Conservation (phyloP, 2,797 vertebrate species). For the Sarcoramphus papa region DNA sequence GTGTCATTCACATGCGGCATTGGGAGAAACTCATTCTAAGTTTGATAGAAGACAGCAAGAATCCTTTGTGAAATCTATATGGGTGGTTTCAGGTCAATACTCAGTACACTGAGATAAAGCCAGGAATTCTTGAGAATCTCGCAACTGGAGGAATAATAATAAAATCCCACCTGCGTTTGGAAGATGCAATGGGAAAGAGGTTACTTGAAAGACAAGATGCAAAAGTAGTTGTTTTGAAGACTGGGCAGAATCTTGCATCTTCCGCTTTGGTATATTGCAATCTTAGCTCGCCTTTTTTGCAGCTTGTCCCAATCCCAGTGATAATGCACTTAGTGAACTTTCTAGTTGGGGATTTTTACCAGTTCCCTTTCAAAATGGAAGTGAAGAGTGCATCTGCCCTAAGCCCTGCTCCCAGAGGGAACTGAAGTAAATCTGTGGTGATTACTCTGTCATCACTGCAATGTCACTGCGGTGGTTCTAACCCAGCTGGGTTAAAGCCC, state of each 20-base stretch:
- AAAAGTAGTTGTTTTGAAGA: background rate
- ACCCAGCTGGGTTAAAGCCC: background rate
- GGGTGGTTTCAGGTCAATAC: background rate
- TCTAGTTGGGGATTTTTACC: background rate
- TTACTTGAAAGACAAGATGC: background rate
- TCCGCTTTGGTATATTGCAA: rapidly evolving
- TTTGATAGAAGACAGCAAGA: background rate
- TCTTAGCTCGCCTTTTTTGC: background rate
- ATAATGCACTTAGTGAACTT: background rate
- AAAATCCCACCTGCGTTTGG: background rate
- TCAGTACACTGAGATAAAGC: background rate
- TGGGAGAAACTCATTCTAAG: background rate
- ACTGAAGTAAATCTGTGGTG: background rate
- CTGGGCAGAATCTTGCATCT: background rate
- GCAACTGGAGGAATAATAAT: background rate
- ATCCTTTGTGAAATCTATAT: background rate
- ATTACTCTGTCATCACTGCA: background rate
- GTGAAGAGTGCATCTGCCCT: background rate
- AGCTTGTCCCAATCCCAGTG: background rate
- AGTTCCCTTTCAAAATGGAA: background rate
- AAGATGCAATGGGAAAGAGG: background rate
- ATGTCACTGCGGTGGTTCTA: background rate
- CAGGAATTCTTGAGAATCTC: background rate
- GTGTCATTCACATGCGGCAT: background rate
- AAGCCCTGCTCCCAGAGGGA: background rate